phyloP scores from a whole-genome alignment of 2,888 invertebrate genomes.

The Melanostoma mellinum region DNA sequence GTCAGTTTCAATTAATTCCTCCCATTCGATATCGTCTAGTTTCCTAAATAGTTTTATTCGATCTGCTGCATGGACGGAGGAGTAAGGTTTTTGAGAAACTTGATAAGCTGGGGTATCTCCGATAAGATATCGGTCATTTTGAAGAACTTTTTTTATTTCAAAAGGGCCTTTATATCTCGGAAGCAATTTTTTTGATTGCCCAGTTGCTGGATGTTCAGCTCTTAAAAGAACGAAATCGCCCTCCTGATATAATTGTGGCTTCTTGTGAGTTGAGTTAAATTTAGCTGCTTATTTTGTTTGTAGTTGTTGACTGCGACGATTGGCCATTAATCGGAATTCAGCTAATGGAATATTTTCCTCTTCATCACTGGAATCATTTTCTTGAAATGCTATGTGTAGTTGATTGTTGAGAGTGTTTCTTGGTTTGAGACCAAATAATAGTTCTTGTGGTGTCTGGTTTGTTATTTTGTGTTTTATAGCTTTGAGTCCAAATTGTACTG shows the following conservation, averaged over 20 bases:
- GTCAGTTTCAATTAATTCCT: too few species aligned
- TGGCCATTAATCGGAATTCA: not conserved
- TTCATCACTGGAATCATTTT: slow-evolving; percentile 1
- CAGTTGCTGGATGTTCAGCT: not conserved
- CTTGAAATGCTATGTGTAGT: not conserved
- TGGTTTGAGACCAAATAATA: not conserved
- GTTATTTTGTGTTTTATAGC: slow-evolving; percentile 1
- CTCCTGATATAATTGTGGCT: too few species aligned
- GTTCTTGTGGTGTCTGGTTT: slow-evolving; percentile 15
- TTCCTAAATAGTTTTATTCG: too few species aligned
- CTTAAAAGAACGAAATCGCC: not conserved
- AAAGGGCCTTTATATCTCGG: slow-evolving; percentile 1
- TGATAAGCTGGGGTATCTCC: not conserved
- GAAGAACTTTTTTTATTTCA: not conserved
- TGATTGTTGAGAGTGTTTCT: not conserved
- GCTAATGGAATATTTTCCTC: slow-evolving; percentile 1
- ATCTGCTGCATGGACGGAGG: too few species aligned
- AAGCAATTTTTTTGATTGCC: not conserved
- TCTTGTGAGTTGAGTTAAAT: not conserved
- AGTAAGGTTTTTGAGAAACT: too few species aligned
- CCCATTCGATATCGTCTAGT: too few species aligned
- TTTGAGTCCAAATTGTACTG: slow-evolving; percentile 6
- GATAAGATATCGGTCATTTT: slow-evolving; percentile 1
- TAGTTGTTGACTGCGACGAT: not conserved
- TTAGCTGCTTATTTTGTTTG: not conserved